phyloP scores from a whole-genome alignment of 2,113 vertebrate genomes.

The Periophthalmus modestus region DNA sequence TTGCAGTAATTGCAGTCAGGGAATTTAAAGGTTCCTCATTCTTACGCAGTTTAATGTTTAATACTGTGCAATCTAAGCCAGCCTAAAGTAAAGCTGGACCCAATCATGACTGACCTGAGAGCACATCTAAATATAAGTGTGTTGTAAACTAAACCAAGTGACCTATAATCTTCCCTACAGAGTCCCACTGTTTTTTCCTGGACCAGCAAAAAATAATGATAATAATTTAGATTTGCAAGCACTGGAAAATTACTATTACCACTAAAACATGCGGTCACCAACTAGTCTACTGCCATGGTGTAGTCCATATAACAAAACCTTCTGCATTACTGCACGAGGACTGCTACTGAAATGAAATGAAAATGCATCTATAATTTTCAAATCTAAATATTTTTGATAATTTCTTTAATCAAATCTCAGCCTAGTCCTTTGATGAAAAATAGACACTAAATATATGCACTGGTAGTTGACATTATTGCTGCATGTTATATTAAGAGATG shows the following conservation, averaged over 20 bases:
- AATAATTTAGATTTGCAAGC: too few species aligned
- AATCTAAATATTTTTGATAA: neutral
- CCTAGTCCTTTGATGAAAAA: neutral
- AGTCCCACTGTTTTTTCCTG: neutral
- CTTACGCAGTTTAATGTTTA: neutral
- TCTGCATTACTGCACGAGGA: too few species aligned
- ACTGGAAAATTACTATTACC: too few species aligned
- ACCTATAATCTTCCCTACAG: conserved; percentile 27
- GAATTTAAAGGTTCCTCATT: neutral
- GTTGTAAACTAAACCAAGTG: conserved; percentile 51
- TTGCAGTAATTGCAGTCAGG: neutral
- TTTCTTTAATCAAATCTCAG: neutral
- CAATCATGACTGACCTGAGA: conserved; percentile 31
- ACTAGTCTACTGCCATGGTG: too few species aligned
- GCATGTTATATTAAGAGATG: conserved; percentile 25
- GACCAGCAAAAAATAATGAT: neutral
- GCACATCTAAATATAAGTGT: conserved; percentile 53
- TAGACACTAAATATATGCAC: neutral
- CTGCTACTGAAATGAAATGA: too few species aligned
- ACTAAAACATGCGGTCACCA: too few species aligned
- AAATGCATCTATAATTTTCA: too few species aligned
- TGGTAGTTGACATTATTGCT: conserved; percentile 17
- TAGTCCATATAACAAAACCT: too few species aligned
- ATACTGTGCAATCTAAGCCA: conserved; percentile 4
- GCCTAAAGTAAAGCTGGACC: conserved; percentile 32